A percentile compares a stretch with the other conserved stretches of the same genome.
Evolutionary conservation across 2,797 vertebrate species (phyloP).

Genomic region (Anas bahamensis): DNA sequence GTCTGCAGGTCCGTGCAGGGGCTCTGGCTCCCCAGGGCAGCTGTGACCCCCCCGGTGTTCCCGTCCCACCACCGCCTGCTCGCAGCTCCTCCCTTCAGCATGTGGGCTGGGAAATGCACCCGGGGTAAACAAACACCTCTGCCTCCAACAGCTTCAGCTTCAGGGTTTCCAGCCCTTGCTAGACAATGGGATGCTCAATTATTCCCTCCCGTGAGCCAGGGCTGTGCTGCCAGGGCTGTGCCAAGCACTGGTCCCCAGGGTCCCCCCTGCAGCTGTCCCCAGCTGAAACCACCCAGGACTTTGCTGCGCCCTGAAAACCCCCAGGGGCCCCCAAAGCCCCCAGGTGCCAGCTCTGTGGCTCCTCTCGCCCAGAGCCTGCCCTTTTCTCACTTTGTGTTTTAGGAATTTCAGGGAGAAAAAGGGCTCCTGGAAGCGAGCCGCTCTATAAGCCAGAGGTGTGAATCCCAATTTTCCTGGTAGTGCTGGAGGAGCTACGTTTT

Average conservation of each 20-base stretch:
- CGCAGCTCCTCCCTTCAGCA: no score
- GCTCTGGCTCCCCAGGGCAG: not conserved
- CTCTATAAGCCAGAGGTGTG: not conserved
- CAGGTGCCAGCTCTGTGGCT: not conserved
- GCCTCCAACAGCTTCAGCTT: rapidly evolving
- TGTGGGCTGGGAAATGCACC: not conserved
- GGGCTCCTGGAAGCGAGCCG: not conserved
- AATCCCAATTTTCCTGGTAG: not conserved
- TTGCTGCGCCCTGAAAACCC: no score
- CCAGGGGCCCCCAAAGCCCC: not conserved
- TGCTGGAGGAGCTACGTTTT: not conserved
- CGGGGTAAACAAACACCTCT: not conserved
- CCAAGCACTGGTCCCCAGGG: rapidly evolving
- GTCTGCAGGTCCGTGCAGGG: not conserved
- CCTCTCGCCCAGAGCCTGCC: not conserved
- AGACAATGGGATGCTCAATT: not conserved
- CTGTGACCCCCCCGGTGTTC: no score
- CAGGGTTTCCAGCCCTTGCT: not conserved
- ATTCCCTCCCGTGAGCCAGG: rapidly evolving
- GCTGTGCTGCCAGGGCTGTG: not conserved
- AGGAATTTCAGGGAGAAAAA: not conserved
- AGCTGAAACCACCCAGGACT: no score
- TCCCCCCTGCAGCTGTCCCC: no score
- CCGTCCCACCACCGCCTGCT: no score
- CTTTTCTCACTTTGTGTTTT: rapidly evolving